Evolutionary conservation across 1,140 invertebrate genomes (phyloP), one percentile per base, ranked within the genome.

Genomic region (Phymastichus coffea): DNA sequence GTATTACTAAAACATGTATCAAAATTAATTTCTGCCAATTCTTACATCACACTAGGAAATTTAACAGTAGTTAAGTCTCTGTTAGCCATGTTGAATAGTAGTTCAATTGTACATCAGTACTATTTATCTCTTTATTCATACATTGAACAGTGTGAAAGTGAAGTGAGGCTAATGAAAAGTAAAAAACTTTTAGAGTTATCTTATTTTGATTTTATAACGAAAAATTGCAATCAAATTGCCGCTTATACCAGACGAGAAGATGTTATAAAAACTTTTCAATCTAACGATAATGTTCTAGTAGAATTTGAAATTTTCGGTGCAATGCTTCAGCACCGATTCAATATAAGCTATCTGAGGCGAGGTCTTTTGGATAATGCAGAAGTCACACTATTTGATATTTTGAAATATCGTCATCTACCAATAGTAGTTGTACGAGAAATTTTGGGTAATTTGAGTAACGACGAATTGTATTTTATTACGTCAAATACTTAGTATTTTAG

Each of bases 351-450:
- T 25, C 8, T 44, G 10, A 44, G 41, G 25, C 22, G 41, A 25
- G 41, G 41, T 14, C 41, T 44, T 23, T 6, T 25, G 8, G 41
- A 44, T 14, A 44, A 25, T 14, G 41, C 22, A 14, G 41, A 44
- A 44, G 25, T 7, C n/a, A 44, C 25, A 12, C 4, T 44, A 7
- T 44, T 44, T 23, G 41, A 44, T 44, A n/a, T 44, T 14, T 23
- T 44, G 41, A 44, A 44, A 25, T 44, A 22, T 19, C 41, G 9
- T 12, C 22, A 44, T 14, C 19, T 44, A n/a, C n/a, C 41, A 1
- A n/a, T 44, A 25, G 41, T 44, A 2, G 41, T 44, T n/a, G 41
- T 44, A 2, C 19, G 41, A 44, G 41, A 44, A 44, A 44, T 44
- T n/a, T 14, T 44, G 25, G 25, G 41, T 44, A 22, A 44, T n/a